Evolutionary conservation across 2,797 vertebrate genomes (phyloP), one percentile per base, ranked within the genome.

Genomic region (Phrynocephalus forsythii): DNA sequence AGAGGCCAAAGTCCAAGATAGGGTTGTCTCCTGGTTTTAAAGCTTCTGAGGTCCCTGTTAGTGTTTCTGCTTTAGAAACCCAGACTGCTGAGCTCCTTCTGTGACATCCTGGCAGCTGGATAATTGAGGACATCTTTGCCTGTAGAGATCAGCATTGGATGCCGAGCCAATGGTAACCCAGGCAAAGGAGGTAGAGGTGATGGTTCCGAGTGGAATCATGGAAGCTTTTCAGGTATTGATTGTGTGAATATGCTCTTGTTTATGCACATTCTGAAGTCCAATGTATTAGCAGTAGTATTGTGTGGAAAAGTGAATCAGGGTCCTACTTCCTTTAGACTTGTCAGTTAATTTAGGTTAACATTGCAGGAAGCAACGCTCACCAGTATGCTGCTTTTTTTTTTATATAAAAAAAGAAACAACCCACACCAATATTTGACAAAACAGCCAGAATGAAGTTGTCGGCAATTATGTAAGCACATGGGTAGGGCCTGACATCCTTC

Each of bases 381-480:
- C 84, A 89, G 92, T 48, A 92, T 93, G 90, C 93, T 91, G 91
- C 89, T 95, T 95, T 92, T 89, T 93, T 26, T 68, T 68, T 68
- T 11, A 9, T 56, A 10, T 56, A 56, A 11, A 28, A 8, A 0
- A 69, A 44, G 38, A 44, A 44, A 44, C 38, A 44, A 44, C 38
- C 38, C 95, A 96, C 79, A 94, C 94, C 96, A 96, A 96, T 94
- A 94, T 95, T 96, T 96, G 94, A 93, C 93, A 95, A 95, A 96
- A 96, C 95, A 94, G 92, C 91, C 52, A 56, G 93, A 90, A 94
- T 94, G 95, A 96, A 96, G 93, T 83, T 90, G 88, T 60, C 95
- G 94, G 92, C 95, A 95, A 94, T 97, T 96, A 96, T 93, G 92
- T 94, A 96, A 96, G 93, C 93, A 91, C 91, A 80, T 93, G 93